phyloP scores from a whole-genome alignment of 2,888 invertebrate genomes.

The Parochlus steinenii region DNA sequence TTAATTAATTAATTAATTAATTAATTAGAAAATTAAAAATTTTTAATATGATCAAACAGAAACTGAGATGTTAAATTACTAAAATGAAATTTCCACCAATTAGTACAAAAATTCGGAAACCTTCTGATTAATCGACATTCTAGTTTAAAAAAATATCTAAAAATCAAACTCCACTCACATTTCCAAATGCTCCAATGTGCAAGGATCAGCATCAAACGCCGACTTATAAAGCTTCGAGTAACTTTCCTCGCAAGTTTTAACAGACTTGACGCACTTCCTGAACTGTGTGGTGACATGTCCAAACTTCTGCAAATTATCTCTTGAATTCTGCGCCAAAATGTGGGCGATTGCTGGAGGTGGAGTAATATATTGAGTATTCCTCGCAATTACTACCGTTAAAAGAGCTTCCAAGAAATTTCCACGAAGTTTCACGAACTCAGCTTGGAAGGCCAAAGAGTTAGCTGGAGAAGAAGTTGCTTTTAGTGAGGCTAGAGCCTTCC shows the following conservation, averaged over 20 bases:
- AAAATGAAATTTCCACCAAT: no score
- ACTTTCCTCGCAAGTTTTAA: constrained; percentile 52
- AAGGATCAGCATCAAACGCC: constrained; percentile 72
- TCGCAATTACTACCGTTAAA: constrained; percentile 28
- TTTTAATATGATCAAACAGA: no score
- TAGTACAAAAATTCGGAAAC: no score
- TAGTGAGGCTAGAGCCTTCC: constrained; percentile 41
- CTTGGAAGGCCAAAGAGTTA: constrained; percentile 41
- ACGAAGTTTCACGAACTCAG: constrained; percentile 59
- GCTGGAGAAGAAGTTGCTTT: constrained; percentile 31
- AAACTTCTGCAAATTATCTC: constrained; percentile 62
- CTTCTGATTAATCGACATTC: no score
- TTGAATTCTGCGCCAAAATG: constrained; percentile 57
- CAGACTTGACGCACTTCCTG: constrained; percentile 54
- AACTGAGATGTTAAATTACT: no score
- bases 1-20: no score
- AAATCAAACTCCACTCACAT: no score
- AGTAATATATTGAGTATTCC: constrained; percentile 51
- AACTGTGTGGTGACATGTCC: constrained; percentile 66
- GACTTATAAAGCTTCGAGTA: constrained; percentile 66
- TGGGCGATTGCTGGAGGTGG: constrained; percentile 87
- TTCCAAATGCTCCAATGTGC: constrained; percentile 55
- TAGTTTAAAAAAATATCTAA: no score
- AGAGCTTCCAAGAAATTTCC: constrained; percentile 53
- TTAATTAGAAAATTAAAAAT: no score